Evolutionary conservation across 2,113 vertebrate genomes (phyloP).

Genomic region (Typhlomys cinereus): DNA sequence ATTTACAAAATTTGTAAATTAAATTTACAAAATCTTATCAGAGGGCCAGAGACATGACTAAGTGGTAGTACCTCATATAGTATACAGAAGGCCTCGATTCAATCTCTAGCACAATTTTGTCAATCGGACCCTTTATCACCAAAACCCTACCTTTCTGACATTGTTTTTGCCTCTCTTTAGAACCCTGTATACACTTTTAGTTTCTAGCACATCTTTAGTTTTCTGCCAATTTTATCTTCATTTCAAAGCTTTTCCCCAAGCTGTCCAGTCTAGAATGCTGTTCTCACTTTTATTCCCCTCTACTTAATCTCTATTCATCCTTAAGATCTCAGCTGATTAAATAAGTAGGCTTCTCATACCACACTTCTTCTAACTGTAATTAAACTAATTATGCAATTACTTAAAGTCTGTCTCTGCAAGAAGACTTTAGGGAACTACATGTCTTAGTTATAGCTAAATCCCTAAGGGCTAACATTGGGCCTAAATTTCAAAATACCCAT

Average conservation of each 20-base stretch:
- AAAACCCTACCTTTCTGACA: not conserved
- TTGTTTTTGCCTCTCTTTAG: not conserved
- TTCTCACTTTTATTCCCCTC: conserved; percentile 28
- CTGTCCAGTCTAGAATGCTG: conserved; percentile 31
- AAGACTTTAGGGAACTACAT: conserved; percentile 1
- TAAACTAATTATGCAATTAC: conserved; percentile 70
- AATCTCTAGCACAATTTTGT: not conserved
- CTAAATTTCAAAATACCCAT: conserved; percentile 30
- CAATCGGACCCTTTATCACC: not conserved
- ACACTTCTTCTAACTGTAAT: conserved; percentile 42
- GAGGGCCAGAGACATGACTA: too few species aligned
- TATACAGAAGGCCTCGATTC: not conserved
- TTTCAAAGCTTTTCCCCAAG: conserved; percentile 13
- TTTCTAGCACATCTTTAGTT: conserved; percentile 32
- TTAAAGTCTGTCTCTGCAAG: conserved; percentile 30
- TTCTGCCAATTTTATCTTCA: not conserved
- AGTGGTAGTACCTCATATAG: not conserved
- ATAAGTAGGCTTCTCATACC: not conserved
- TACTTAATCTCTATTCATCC: conserved; percentile 49
- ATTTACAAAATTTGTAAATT: too few species aligned
- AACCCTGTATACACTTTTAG: not conserved
- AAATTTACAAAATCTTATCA: not conserved
- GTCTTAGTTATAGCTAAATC: conserved; percentile 31
- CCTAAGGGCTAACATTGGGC: conserved; percentile 18
- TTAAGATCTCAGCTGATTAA: conserved; percentile 55